Conservation (phyloP, 2,113 vertebrate genomes). For the cat (Felis catus) region F.catus_Fca126_mat1.0 CM031415.1:60501501-60502000, state of each 20-base stretch:
- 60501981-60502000: not conserved
- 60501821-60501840: not conserved
- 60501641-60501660: not conserved
- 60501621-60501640: not conserved
- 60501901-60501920: not conserved
- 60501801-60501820: not conserved
- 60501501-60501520: not conserved
- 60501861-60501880: not conserved
- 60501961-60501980: not conserved
- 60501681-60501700: not conserved
- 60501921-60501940: not conserved
- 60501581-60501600: not conserved
- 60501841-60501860: not conserved
- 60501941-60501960: not conserved
- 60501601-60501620: not conserved
- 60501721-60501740: not conserved
- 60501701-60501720: not conserved
- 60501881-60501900: not conserved
- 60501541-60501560: not conserved
- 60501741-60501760: not conserved
- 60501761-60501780: not conserved
- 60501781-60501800: not conserved
- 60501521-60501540: not conserved
- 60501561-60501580: not conserved
- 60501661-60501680: not conserved